Percentiles rank a stretch among this genome's conserved stretches.
Conservation (phyloP, 2,797 vertebrate species). For the Pterois miles region DNA sequence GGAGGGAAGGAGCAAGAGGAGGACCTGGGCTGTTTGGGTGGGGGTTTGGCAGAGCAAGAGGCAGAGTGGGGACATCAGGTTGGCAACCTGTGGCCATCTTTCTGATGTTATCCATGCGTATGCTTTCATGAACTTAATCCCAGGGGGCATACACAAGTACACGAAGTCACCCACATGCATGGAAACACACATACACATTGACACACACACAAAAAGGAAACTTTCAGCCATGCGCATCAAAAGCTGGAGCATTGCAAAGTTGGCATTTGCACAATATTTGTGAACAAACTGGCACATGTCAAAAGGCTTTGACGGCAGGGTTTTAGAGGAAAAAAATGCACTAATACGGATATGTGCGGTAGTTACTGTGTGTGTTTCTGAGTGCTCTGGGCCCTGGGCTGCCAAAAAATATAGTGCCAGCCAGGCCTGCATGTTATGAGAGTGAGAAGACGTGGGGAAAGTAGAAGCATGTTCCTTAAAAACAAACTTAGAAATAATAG, state of each 20-base stretch:
- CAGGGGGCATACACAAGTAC: conserved; percentile 42
- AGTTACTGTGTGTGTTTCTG: conserved; percentile 77
- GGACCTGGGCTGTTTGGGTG: conserved; percentile 9
- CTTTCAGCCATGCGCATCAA: conserved; percentile 55
- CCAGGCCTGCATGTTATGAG: conserved; percentile 35
- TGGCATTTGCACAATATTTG: conserved; percentile 80
- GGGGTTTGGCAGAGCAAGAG: conserved; percentile 38
- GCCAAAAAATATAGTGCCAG: conserved; percentile 67
- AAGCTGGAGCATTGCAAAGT: conserved; percentile 62
- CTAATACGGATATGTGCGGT: conserved; percentile 78
- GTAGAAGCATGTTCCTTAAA: conserved; percentile 21
- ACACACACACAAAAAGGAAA: conserved; percentile 58
- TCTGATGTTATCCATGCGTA: conserved; percentile 70
- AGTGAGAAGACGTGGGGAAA: conserved; percentile 41
- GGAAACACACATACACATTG: conserved; percentile 36
- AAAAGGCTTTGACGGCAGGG: conserved; percentile 80
- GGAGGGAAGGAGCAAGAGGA: conserved; percentile 14
- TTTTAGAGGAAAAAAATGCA: conserved; percentile 70
- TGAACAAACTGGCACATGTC: conserved; percentile 82
- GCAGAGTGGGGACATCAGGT: conserved; percentile 67
- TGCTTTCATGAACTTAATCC: conserved; percentile 73
- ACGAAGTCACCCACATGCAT: conserved; percentile 27
- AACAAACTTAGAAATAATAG: conserved; percentile 5
- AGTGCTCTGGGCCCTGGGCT: conserved; percentile 68
- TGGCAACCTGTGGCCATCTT: conserved; percentile 75